A percentile compares a stretch with the other conserved stretches of the same genome.
phyloP scores from a whole-genome alignment of 2,888 invertebrate species.

The Drosophila ezoana region DNA sequence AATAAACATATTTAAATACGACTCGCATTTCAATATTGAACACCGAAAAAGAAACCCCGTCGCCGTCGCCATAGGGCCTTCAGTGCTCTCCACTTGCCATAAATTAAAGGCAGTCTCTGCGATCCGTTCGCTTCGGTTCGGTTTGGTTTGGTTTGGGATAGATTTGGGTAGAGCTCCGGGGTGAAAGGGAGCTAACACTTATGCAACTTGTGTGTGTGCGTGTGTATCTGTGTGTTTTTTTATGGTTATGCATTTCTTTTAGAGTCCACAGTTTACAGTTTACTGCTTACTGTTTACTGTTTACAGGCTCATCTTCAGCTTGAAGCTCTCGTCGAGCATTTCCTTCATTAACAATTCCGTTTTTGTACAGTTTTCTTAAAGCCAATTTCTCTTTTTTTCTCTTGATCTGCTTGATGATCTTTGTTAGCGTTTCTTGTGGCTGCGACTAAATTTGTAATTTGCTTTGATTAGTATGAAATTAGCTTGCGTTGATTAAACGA shows the following conservation, averaged over 20 bases:
- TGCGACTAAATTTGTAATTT: slow-evolving; percentile 18
- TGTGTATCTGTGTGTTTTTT: slow-evolving; percentile 34
- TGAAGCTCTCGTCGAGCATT: slow-evolving; percentile 50
- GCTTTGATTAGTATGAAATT: slow-evolving; percentile 49
- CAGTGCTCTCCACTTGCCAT: slow-evolving; percentile 60
- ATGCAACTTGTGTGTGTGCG: slow-evolving; percentile 56
- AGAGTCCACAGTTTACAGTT: slow-evolving; percentile 40
- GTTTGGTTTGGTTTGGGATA: too few species aligned
- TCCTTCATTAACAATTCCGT: slow-evolving; percentile 76
- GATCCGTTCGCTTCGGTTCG: slow-evolving; percentile 18
- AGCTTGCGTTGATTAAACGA: slow-evolving; percentile 43
- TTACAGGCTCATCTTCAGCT: slow-evolving; percentile 65
- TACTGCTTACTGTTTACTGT: slow-evolving; percentile 38
- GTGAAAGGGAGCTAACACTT: slow-evolving; percentile 53
- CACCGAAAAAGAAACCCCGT: slow-evolving; percentile 59
- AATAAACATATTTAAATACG: slow-evolving; percentile 45
- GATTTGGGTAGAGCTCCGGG: slow-evolving; percentile 30
- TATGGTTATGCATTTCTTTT: slow-evolving; percentile 73
- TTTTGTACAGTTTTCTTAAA: slow-evolving; percentile 61
- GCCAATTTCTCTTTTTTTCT: slow-evolving; percentile 70
- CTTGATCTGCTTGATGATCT: slow-evolving; percentile 35
- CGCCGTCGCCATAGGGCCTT: slow-evolving; percentile 49
- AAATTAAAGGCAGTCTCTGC: slow-evolving; percentile 60
- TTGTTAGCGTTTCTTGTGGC: slow-evolving; percentile 1
- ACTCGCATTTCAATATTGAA: slow-evolving; percentile 30